Evolutionary conservation across 2,797 vertebrate genomes (phyloP).

Genomic region (Leptatherina wallacei): DNA sequence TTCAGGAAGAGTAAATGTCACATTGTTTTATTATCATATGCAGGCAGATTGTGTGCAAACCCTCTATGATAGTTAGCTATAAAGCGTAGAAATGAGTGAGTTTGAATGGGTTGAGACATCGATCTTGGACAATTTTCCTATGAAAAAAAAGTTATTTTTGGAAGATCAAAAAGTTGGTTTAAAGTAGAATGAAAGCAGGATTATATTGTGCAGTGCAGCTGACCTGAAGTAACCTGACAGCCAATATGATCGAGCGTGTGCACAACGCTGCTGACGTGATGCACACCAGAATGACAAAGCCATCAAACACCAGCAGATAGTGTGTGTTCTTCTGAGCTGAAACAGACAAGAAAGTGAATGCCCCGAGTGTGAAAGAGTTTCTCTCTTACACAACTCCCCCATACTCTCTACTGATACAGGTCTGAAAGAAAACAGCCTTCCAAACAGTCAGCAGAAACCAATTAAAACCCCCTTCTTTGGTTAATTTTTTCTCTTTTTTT

Average conservation of each 20-base stretch:
- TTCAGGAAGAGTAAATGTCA: neutral
- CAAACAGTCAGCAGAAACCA: constrained; percentile 6
- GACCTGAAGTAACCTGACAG: constrained; percentile 90
- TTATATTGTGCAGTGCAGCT: constrained; percentile 9
- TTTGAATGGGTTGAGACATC: neutral
- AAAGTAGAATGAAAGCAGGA: neutral
- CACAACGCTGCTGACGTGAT: constrained; percentile 91
- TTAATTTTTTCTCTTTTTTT: neutral
- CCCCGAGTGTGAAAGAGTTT: constrained; percentile 18
- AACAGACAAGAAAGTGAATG: constrained; percentile 44
- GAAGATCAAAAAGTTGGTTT: neutral
- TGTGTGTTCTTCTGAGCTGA: constrained; percentile 91
- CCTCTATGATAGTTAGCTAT: neutral
- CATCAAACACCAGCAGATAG: constrained; percentile 91
- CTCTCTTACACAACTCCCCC: constrained; percentile 47
- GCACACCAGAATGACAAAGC: constrained; percentile 90
- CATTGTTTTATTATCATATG: neutral
- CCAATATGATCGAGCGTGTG: constrained; percentile 91
- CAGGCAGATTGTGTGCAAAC: neutral
- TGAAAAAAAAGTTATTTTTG: neutral
- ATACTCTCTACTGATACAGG: constrained; percentile 50
- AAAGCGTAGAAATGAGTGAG: neutral
- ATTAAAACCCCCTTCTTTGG: neutral
- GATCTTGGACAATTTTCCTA: neutral
- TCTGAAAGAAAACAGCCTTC: constrained; percentile 28